Evolutionary conservation across 2,113 vertebrate genomes (phyloP), one percentile per base, ranked within the genome.

Genomic region (Perca flavescens): DNA sequence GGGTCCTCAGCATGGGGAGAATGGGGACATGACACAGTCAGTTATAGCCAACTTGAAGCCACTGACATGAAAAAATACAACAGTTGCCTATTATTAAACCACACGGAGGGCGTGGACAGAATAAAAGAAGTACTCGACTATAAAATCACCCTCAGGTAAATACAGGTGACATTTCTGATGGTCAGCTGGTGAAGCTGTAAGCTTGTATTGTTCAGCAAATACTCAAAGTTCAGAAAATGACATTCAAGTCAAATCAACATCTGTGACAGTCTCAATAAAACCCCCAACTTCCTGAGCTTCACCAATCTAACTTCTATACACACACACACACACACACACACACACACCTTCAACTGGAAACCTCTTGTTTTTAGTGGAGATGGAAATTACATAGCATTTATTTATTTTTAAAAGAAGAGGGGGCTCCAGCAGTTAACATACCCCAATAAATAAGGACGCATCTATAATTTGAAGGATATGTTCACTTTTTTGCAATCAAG

Each of bases 361-460:
- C 6, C 43, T 72, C 21, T 84, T 1, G 1, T 16, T 65, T 85
- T 77, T 46, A 43, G 36, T 1, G 13, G 75, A 71, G 60, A 53
- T 56, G 36, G 53, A 31, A 66, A 46, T 12, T 54, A 58, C 49
- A 67, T 22, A 63, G 12, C 16, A 28, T 67, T 57, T 71, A n/a
- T 56, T 73, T 16, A 43, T 25, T 43, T 43, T 43, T 11, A 25
- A 60, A 16, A 70, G 11, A 52, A 31, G 16, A 83, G 70, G 61
- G 25, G 61, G 16, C 56, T 87, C 78, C 68, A 84, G 72, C 83
- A 80, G 66, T 67, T 67, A 83, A 80, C 19, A 80, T 79, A 78
- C 52, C 77, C 58, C 43, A 88, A 90, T 89, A 91, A 92, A 91
- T 91, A 91, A 87, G 52, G 52, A 86, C 67, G 49, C 25, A 80